Conservation (phyloP, 2,113 vertebrate species). For the Hypocryptadius cinnamomeus region DNA sequence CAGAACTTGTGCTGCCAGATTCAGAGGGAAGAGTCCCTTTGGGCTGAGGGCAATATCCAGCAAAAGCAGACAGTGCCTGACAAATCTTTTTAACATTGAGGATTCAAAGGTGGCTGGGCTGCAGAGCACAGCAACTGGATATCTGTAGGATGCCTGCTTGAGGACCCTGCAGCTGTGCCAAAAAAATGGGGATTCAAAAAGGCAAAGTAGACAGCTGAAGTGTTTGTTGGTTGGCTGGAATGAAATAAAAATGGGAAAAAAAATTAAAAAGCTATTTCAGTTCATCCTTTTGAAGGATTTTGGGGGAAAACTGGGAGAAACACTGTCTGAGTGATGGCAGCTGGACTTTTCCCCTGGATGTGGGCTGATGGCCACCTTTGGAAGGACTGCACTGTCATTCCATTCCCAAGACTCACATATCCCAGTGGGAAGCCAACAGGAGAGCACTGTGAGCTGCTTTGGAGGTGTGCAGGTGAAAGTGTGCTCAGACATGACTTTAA, state of each 20-base stretch:
- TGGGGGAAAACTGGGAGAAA: background rate
- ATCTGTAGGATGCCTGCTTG: background rate
- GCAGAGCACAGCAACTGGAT: background rate
- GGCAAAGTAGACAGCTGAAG: background rate
- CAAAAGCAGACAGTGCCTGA: background rate
- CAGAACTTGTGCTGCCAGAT: background rate
- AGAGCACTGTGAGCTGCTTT: background rate
- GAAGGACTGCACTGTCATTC: background rate
- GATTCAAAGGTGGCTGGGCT: background rate
- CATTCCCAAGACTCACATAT: accelerated
- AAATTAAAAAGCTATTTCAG: background rate
- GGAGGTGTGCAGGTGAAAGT: background rate
- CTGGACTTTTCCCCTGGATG: background rate
- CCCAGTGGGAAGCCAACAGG: background rate
- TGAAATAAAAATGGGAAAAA: background rate
- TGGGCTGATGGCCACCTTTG: background rate
- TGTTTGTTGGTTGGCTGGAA: background rate
- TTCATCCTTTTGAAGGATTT: background rate
- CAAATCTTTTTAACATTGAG: background rate
- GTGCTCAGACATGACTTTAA: background rate
- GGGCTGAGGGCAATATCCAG: background rate
- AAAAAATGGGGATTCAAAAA: background rate
- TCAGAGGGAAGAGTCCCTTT: background rate
- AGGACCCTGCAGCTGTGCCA: background rate
- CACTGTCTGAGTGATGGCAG: background rate